A percentile compares a stretch with the other conserved stretches of the same genome.
phyloP scores from a whole-genome alignment of 2,113 vertebrate genomes.

The Psilopsiagon aurifrons region DNA sequence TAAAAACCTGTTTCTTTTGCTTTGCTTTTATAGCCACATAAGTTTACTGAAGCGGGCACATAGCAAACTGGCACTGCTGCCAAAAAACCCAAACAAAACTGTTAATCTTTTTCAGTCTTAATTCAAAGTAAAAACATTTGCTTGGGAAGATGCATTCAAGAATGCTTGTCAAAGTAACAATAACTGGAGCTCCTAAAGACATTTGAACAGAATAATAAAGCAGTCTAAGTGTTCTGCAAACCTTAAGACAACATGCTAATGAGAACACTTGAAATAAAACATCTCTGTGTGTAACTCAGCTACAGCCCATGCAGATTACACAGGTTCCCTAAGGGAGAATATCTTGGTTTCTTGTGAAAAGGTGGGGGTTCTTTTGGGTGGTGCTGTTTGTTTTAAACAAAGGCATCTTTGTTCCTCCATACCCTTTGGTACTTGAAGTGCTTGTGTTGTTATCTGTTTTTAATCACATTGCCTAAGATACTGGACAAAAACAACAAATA shows the following conservation, averaged over 20 bases:
- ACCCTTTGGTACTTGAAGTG: background rate
- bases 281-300: background rate
- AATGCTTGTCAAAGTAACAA: background rate
- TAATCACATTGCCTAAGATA: background rate
- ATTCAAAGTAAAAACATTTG: background rate
- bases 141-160: background rate
- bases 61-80: background rate
- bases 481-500: background rate
- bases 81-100: background rate
- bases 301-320: background rate
- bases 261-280: background rate
- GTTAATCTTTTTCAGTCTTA: background rate
- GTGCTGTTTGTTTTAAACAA: background rate
- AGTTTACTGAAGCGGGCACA: background rate
- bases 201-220: background rate
- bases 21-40: conserved; percentile 14
- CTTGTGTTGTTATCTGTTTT: background rate
- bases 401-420: background rate
- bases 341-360: background rate
- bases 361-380: background rate
- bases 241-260: background rate
- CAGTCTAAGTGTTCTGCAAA: background rate
- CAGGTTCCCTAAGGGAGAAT: background rate
- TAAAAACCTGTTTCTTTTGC: background rate
- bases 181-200: background rate